These are phyloP conservation scores for Trachelus stipa DNA, from an alignment of 2,888 invertebrate species.

Conservation along the genomic window DNA sequence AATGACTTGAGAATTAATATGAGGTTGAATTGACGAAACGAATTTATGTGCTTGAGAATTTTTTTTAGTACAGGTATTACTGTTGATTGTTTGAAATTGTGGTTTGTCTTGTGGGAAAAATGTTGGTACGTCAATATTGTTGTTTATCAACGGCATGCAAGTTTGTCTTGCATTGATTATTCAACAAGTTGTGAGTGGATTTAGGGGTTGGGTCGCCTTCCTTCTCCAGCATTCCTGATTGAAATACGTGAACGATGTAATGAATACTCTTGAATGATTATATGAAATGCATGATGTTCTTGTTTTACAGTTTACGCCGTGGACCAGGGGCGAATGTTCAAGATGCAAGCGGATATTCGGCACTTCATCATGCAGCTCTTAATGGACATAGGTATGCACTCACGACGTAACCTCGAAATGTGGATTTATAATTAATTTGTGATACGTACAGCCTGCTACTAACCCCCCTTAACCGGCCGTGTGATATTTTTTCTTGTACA, in stretches of 20 bases:
- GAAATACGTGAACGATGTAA: neutral
- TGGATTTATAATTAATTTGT: neutral
- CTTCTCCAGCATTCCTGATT: neutral
- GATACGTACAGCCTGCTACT: neutral
- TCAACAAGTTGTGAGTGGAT: neutral
- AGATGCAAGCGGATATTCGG: slow-evolving; percentile 93
- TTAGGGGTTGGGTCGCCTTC: neutral
- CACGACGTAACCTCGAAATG: neutral
- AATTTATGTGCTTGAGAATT: neutral
- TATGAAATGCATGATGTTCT: neutral
- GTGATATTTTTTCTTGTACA: no score
- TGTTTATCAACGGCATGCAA: neutral
- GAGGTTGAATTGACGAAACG: neutral
- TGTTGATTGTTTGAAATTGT: neutral
- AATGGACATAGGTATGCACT: slow-evolving; percentile 84
- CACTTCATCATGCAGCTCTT: slow-evolving; percentile 92
- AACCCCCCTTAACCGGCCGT: no score
- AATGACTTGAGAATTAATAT: neutral
- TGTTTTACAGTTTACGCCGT: slow-evolving; percentile 79
- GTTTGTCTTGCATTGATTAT: neutral
- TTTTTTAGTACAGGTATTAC: neutral
- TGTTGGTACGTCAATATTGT: neutral
- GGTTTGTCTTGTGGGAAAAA: neutral
- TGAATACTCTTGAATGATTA: neutral
- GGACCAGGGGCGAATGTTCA: slow-evolving; percentile 93